Evolutionary conservation across 2,888 invertebrate species (phyloP).

Genomic region (Matsumyia berberina): DNA sequence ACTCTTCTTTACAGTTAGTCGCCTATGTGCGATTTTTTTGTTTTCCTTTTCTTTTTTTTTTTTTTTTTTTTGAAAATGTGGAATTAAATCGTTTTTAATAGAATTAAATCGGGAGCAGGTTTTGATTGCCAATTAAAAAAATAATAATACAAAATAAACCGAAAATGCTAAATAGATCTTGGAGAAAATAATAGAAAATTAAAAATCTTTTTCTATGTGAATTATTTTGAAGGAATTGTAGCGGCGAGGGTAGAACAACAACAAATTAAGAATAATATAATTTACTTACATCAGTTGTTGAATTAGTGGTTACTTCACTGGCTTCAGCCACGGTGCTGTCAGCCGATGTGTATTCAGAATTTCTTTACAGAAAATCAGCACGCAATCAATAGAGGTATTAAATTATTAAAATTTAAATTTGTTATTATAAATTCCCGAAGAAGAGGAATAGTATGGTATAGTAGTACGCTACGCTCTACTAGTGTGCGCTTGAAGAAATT

Average conservation of each 20-base stretch:
- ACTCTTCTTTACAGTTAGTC: slow-evolving; percentile 25
- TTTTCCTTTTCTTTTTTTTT: too few species aligned
- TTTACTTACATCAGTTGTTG: slow-evolving; percentile 82
- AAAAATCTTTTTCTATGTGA: slow-evolving; percentile 44
- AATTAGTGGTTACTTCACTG: slow-evolving; percentile 79
- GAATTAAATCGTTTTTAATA: slow-evolving; percentile 17
- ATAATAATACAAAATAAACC: slow-evolving; percentile 22
- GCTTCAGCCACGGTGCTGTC: slow-evolving; percentile 81
- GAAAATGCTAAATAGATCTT: slow-evolving; percentile 24
- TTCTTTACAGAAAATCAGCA: slow-evolving; percentile 65
- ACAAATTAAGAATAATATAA: slow-evolving; percentile 66
- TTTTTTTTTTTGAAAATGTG: slow-evolving; percentile 39
- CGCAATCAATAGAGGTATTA: slow-evolving; percentile 47
- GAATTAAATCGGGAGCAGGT: slow-evolving; percentile 21
- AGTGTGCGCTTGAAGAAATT: slow-evolving; percentile 38
- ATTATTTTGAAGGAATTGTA: slow-evolving; percentile 42
- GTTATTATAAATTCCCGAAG: slow-evolving; percentile 34
- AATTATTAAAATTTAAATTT: slow-evolving; percentile 46
- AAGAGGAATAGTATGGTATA: slow-evolving; percentile 39
- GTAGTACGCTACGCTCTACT: slow-evolving; percentile 34
- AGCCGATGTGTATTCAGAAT: slow-evolving; percentile 70
- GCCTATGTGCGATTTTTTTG: too few species aligned
- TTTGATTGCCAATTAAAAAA: slow-evolving; percentile 50
- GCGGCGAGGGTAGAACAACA: slow-evolving; percentile 69
- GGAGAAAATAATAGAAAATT: slow-evolving; percentile 44